These are phyloP conservation scores for Varanus komodoensis DNA, from an alignment of 2,113 vertebrate genomes.

Conservation along the genomic window DNA sequence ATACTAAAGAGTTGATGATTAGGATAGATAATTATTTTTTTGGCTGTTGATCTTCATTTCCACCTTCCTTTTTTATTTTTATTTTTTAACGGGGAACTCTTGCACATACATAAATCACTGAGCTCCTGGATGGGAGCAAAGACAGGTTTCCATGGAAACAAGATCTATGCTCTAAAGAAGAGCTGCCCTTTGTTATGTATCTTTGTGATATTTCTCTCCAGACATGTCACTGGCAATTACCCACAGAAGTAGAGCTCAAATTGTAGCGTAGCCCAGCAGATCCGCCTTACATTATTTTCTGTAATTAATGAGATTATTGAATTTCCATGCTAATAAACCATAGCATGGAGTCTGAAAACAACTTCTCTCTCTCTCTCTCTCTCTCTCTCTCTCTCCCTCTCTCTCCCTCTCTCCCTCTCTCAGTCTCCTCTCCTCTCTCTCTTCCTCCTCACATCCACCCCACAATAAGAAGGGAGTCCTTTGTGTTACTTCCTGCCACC, in stretches of 20 bases:
- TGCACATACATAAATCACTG: conserved; percentile 79
- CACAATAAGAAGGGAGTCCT: conserved; percentile 57
- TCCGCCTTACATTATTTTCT: conserved; percentile 77
- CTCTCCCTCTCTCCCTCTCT: conserved; percentile 18
- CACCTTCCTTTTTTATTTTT: neutral
- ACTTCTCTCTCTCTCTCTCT: conserved; percentile 51
- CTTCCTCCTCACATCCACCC: neutral
- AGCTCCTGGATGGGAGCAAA: conserved; percentile 72
- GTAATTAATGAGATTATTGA: conserved; percentile 80
- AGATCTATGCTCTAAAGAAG: conserved; percentile 77
- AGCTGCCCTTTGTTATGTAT: conserved; percentile 78
- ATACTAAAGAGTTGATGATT: conserved; percentile 72
- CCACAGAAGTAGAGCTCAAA: conserved; percentile 77
- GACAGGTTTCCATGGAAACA: conserved; percentile 80
- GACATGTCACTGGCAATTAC: conserved; percentile 80
- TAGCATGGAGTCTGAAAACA: conserved; percentile 72
- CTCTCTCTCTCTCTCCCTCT: conserved; percentile 25
- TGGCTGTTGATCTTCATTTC: conserved; percentile 47
- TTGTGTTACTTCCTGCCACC: conserved; percentile 14
- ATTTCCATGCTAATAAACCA: conserved; percentile 73
- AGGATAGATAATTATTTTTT: neutral
- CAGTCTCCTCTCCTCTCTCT: conserved; percentile 27
- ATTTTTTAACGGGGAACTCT: conserved; percentile 72
- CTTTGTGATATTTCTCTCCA: conserved; percentile 78
- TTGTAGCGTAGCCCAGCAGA: conserved; percentile 71